Evolutionary conservation across 2,797 vertebrate genomes (phyloP).

Genomic region (Cheirogaleus major): DNA sequence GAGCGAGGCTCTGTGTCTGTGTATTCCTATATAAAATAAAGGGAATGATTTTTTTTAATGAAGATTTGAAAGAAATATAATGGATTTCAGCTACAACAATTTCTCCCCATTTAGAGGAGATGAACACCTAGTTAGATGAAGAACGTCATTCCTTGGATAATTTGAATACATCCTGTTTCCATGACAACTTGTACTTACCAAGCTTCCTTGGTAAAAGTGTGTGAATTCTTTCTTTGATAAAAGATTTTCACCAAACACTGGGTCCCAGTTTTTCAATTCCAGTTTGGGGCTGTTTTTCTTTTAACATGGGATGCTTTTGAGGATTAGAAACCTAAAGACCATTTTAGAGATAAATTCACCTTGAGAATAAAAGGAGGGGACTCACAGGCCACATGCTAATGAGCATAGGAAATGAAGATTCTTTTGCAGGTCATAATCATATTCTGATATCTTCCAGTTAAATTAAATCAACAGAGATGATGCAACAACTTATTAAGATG

Average conservation of each 20-base stretch:
- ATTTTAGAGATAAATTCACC: conserved; percentile 40
- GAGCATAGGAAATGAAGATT: conserved; percentile 65
- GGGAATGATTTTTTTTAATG: conserved; percentile 78
- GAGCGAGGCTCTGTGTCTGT: conserved; percentile 15
- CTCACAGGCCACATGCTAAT: conserved; percentile 39
- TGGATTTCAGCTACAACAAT: conserved; percentile 80
- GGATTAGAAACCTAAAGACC: neutral
- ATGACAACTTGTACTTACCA: conserved; percentile 86
- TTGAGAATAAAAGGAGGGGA: conserved; percentile 55
- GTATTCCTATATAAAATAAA: conserved; percentile 58
- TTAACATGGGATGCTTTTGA: conserved; percentile 33
- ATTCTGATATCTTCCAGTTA: conserved; percentile 74
- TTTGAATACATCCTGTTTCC: conserved; percentile 87
- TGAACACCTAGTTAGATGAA: conserved; percentile 85
- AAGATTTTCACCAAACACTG: conserved; percentile 81
- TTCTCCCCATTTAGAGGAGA: conserved; percentile 80
- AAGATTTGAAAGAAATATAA: conserved; percentile 82
- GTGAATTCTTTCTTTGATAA: conserved; percentile 85
- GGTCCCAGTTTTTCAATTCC: conserved; percentile 72
- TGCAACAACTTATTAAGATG: conserved; percentile 71
- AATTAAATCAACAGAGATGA: conserved; percentile 79
- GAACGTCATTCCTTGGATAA: conserved; percentile 82
- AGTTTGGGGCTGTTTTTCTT: conserved; percentile 59
- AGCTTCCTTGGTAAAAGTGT: conserved; percentile 82
- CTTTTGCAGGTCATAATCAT: conserved; percentile 68